Percentiles rank a stretch among this genome's conserved stretches.
Conservation (phyloP, 1,140 invertebrate genomes). For the Hyposmocoma kahamanoa region DNA sequence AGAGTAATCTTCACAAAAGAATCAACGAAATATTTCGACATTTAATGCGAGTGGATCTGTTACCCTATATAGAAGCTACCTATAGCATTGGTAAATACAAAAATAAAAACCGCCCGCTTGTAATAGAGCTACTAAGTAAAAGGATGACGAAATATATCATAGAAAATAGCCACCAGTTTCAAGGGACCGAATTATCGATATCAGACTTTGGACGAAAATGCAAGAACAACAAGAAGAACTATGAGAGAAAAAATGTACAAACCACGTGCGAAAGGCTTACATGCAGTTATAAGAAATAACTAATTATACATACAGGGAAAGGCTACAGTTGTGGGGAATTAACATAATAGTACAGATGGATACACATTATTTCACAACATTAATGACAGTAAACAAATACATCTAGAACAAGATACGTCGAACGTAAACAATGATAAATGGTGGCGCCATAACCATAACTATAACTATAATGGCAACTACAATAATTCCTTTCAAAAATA, state of each 20-base stretch:
- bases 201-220: slow-evolving; percentile 4
- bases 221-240: slow-evolving; percentile 3
- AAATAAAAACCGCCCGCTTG: slow-evolving; percentile 5
- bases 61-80: slow-evolving; percentile 12
- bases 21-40: slow-evolving; percentile 5
- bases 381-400: too few relatives aligned
- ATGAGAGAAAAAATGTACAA: slow-evolving; percentile 5
- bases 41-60: slow-evolving; percentile 3
- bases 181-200: slow-evolving; percentile 1
- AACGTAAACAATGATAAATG: too few relatives aligned
- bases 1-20: slow-evolving; percentile 4
- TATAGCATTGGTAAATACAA: slow-evolving; percentile 10
- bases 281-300: slow-evolving; percentile 17
- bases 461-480: too few relatives aligned
- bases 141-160: slow-evolving; percentile 12
- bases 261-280: slow-evolving; percentile 11
- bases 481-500: too few relatives aligned
- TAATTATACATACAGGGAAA: slow-evolving; percentile 15
- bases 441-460: too few relatives aligned
- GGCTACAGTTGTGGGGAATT: too few relatives aligned
- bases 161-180: slow-evolving; percentile 7
- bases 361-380: too few relatives aligned
- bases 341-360: too few relatives aligned
- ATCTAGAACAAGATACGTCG: too few relatives aligned
- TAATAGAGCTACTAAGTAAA: slow-evolving; percentile 13